Evolutionary conservation across 1,140 invertebrate genomes (phyloP).

Genomic region (Pogonomyrmex californicus): DNA sequence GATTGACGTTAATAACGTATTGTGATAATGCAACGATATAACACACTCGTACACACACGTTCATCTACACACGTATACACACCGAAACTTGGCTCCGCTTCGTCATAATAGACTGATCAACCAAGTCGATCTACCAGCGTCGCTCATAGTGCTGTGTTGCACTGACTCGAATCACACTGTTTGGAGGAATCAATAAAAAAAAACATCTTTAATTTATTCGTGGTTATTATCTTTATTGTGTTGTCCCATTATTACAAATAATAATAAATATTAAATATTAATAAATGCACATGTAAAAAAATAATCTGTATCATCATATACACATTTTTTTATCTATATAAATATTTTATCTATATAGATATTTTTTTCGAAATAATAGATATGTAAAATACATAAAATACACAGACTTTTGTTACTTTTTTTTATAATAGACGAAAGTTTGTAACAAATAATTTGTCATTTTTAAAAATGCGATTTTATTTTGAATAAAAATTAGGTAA

Average conservation of each 20-base stretch:
- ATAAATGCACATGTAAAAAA: not conserved
- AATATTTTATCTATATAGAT: not conserved
- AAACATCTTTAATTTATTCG: slow-evolving; percentile 73
- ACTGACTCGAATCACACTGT: slow-evolving; percentile 68
- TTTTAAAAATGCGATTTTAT: not conserved
- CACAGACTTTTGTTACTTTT: not conserved
- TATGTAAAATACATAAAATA: not conserved
- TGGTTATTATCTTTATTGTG: slow-evolving; percentile 24
- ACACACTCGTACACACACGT: slow-evolving; percentile 24
- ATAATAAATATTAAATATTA: not conserved
- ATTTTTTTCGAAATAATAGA: not conserved
- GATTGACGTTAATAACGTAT: slow-evolving; percentile 68
- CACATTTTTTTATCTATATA: too few species aligned
- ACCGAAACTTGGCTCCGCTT: slow-evolving; percentile 65
- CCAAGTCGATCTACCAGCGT: slow-evolving; percentile 60
- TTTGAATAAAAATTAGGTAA: not conserved
- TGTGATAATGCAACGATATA: slow-evolving; percentile 71
- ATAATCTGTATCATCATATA: too few species aligned
- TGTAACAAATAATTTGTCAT: not conserved
- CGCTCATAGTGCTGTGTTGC: slow-evolving; percentile 62
- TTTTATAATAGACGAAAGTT: not conserved
- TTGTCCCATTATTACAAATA: not conserved
- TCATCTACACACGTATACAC: not conserved
- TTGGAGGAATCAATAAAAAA: slow-evolving; percentile 68
- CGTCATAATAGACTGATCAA: slow-evolving; percentile 74